Conservation (phyloP, 2,113 vertebrate species). For the Megaceryle torquata region DNA sequence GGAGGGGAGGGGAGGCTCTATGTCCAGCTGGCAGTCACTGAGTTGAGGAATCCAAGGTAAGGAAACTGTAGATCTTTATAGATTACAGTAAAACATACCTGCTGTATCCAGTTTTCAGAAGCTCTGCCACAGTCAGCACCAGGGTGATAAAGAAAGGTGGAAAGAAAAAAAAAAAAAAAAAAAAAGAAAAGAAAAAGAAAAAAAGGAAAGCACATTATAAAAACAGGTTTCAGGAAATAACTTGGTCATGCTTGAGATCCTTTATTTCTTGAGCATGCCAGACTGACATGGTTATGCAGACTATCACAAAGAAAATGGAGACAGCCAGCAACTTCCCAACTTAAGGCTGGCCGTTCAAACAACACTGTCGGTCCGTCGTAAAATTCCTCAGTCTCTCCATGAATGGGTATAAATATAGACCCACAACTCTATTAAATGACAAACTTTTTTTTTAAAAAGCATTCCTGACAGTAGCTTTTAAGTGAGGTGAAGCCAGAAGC, state of each 20-base stretch:
- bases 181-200: no score
- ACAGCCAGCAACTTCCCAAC: not conserved
- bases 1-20: not conserved
- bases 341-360: not conserved
- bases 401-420: not conserved
- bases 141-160: not conserved
- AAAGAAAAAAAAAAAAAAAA: not conserved
- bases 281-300: not conserved
- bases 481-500: not conserved
- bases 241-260: not conserved
- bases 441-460: not conserved
- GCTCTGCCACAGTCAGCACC: not conserved
- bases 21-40: not conserved
- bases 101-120: not conserved
- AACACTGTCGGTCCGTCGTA: not conserved
- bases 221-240: not conserved
- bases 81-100: not conserved
- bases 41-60: not conserved
- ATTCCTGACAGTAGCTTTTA: not conserved
- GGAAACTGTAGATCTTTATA: not conserved
- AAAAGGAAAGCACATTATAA: not conserved
- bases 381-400: not conserved
- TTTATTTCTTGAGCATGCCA: not conserved
- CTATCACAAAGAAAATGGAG: not conserved
- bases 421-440: not conserved